Evolutionary conservation across 2,113 vertebrate genomes (phyloP), one percentile per base, ranked within the genome.

Genomic region (Xerus inauris): DNA sequence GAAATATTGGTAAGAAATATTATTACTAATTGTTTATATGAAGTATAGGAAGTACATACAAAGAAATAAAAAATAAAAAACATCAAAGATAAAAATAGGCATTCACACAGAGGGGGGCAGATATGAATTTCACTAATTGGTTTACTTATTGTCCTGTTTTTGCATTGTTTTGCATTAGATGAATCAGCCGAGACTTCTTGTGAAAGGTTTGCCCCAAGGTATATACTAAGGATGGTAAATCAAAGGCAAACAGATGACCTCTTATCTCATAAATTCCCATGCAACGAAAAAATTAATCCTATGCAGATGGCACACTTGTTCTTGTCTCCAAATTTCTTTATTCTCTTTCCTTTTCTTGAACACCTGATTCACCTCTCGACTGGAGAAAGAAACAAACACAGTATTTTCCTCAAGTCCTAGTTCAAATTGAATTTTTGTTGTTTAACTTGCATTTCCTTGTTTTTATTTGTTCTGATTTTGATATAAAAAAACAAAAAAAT

Each of bases 211-310:
- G 30, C 13, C 14, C 22, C 32, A 64, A 20, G 16, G 16, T 87
- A 72, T 87, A 72, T 88, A 49, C 38, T 93, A 62, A 87, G 24
- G 57, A 85, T 72, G 19, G 24, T 40, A 85, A 96, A 96, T 94
- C n/a, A 94, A 89, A 96, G 28, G 5, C 45, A 75, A 87, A 80
- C 42, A 59, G 13, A 45, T 83, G n/a, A 64, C 40, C 19, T 92
- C 62, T 91, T 79, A n/a, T 73, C 10, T 80, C 40, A 62, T 54
- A 64, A 75, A 87, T 90, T 75, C 17, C 42, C 59, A 40, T 49
- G 38, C 80, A 90, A 69, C 77, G n/a, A 93, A 96, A 73, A 73
- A 86, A 89, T 32, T 49, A 35, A 35, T 87, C 84, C n/a, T 93
- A 22, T 80, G 24, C 17, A 80, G 8, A 91, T 67, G 62, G 8